Evolutionary conservation across 2,888 invertebrate species (phyloP).

Genomic region (Schizotus pectinicornis): DNA sequence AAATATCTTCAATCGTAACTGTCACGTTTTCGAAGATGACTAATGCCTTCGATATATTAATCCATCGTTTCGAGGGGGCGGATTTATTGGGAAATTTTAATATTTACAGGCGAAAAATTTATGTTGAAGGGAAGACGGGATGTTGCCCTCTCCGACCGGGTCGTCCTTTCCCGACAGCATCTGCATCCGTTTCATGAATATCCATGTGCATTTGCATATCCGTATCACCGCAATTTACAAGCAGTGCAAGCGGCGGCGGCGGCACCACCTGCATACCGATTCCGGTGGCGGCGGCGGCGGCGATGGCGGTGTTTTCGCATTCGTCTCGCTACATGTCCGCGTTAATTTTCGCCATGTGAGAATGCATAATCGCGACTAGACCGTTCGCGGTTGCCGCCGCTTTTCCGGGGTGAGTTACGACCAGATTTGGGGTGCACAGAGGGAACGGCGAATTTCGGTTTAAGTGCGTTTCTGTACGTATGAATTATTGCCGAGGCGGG

Average conservation of each 20-base stretch:
- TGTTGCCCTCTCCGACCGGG: constrained; percentile 10
- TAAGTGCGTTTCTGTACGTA: too few species aligned
- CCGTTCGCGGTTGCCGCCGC: neutral
- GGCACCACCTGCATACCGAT: constrained; percentile 44
- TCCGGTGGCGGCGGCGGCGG: constrained; percentile 21
- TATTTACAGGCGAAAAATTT: constrained; percentile 26
- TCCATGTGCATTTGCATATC: constrained; percentile 49
- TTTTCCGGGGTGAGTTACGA: neutral
- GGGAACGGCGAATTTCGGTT: too few species aligned
- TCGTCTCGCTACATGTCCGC: constrained; percentile 6
- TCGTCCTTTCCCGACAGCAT: constrained; percentile 13
- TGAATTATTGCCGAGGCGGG: too few species aligned
- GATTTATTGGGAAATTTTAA: constrained; percentile 30
- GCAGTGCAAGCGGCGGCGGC: constrained; percentile 42
- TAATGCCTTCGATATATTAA: constrained; percentile 25
- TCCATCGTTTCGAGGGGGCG: constrained; percentile 22
- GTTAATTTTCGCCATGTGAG: constrained; percentile 7
- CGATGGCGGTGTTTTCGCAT: constrained; percentile 15
- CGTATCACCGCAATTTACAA: constrained; percentile 49
- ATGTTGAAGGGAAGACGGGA: constrained; percentile 19
- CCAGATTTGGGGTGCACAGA: neutral
- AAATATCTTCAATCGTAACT: constrained; percentile 27
- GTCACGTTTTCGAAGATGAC: constrained; percentile 21
- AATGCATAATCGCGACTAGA: constrained; percentile 1
- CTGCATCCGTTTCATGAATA: constrained; percentile 43